Evolutionary conservation across 2,113 vertebrate genomes (phyloP).

Genomic region (Osmerus mordax): DNA sequence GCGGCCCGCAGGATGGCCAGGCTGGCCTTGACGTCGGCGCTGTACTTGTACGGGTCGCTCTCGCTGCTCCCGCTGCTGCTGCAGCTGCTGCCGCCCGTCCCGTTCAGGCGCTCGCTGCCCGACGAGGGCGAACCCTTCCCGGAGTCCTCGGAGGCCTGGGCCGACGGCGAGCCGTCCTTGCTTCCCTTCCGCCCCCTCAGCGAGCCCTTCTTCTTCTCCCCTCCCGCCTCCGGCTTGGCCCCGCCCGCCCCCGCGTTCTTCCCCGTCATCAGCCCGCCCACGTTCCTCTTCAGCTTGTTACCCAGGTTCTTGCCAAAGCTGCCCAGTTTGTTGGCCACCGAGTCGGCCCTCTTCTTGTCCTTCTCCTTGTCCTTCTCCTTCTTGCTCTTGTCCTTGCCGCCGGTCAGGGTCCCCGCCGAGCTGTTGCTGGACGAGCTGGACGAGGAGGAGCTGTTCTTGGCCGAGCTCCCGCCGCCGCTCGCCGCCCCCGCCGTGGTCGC

Average conservation of each 20-base stretch:
- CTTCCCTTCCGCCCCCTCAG: constrained; percentile 81
- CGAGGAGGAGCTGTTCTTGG: constrained; percentile 68
- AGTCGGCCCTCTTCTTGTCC: constrained; percentile 88
- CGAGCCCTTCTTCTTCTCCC: constrained; percentile 89
- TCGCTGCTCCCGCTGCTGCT: constrained; percentile 59
- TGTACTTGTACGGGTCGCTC: constrained; percentile 77
- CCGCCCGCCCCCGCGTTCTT: constrained; percentile 65
- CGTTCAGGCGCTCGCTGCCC: constrained; percentile 59
- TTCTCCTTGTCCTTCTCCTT: constrained; percentile 80
- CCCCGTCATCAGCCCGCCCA: constrained; percentile 90
- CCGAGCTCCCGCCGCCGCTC: constrained; percentile 35
- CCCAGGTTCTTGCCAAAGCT: constrained; percentile 95
- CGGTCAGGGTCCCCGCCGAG: constrained; percentile 59
- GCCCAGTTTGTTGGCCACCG: constrained; percentile 93
- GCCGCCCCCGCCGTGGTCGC: constrained; percentile 24
- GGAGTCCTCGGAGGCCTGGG: constrained; percentile 74
- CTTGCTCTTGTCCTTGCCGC: constrained; percentile 81
- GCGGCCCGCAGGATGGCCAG: constrained; percentile 83
- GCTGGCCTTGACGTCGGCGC: constrained; percentile 87
- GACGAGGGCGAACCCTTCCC: constrained; percentile 74
- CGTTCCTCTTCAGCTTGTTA: constrained; percentile 93
- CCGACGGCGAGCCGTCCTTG: constrained; percentile 76
- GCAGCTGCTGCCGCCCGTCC: constrained; percentile 55
- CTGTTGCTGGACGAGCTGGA: constrained; percentile 68
- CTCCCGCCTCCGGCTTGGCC: constrained; percentile 73